phyloP scores from a whole-genome alignment of 2,113 vertebrate genomes.

The Ginglymostoma cirratum region DNA sequence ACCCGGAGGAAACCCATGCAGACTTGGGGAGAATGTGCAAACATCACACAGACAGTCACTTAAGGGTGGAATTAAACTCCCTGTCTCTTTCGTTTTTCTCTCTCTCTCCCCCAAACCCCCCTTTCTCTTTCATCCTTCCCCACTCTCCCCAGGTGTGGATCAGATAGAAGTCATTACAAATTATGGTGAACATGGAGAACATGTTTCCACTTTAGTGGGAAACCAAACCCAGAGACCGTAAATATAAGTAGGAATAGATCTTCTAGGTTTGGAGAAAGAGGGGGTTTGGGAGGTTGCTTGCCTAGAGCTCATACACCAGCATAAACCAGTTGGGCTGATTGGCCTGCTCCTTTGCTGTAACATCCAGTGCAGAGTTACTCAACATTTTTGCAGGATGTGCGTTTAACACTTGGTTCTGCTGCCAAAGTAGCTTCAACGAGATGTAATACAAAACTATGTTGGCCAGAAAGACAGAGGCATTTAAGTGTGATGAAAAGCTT shows the following conservation, averaged over 20 bases:
- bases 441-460: background rate
- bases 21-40: too few relatives aligned
- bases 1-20: too few relatives aligned
- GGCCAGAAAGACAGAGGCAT: background rate
- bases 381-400: background rate
- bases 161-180: background rate
- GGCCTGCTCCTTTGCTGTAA: background rate
- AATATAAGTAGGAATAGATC: background rate
- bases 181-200: background rate
- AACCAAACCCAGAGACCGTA: background rate
- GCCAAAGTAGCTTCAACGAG: background rate
- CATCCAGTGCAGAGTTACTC: background rate
- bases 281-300: background rate
- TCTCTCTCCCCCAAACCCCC: too few relatives aligned
- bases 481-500: too few relatives aligned
- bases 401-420: background rate
- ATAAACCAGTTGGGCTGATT: background rate
- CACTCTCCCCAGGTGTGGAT: background rate
- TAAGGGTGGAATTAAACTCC: too few relatives aligned
- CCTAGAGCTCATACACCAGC: background rate
- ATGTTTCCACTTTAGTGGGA: background rate
- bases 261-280: background rate
- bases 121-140: too few relatives aligned
- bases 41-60: too few relatives aligned
- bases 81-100: too few relatives aligned